Base-by-base conservation (phyloP, 2,113 vertebrate genomes). In the Bufo gargarizans region DNA sequence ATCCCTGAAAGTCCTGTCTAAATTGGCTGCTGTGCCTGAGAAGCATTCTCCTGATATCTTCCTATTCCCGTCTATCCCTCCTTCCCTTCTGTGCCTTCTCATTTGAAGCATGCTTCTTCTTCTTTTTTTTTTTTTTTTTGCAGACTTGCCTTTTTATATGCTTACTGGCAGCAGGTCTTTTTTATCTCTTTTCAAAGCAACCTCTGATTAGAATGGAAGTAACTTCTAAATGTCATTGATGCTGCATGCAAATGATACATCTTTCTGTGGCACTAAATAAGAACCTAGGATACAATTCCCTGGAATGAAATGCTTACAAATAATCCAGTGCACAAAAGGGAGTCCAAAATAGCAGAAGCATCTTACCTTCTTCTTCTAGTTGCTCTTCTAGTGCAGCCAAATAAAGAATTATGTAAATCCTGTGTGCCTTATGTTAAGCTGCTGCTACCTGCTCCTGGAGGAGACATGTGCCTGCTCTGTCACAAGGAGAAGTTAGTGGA, bases 391-490 rank as follows among this genome's bases (percentile, higher is more conserved):
- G 49, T 87, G 77, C 3, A 81, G 63, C 49, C 86, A 87, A 77
- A 79, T 61, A n/a, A 87, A 43, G 86, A 69, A 81, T 59, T 47
- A 16, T 72, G 61, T 69, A 87, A 87, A 87, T 87, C 86, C 86
- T 77, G n/a, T 7, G 86, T 58, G 86, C 86, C 47, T 58, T 80
- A 43, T 56, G 86, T 19, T 6, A 71, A 81, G 61, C 86, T 87
- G 77, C n/a, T 87, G 80, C 86, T 87, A 85, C 72, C 72, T 72
- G 69, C 69, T 72, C 90, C 88, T 2, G 14, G 90, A 17, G 50
- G 9, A 59, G 76, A 85, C 87, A 90, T 11, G 92, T 61, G 90
- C 84, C 86, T 89, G 85, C 89, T 86, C 91, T 91, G 91, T 90
- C 56, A 11, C 50, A 65, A 86, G 90, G 91, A 92, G 77, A 89